Evolutionary conservation across 2,113 vertebrate species (phyloP), one percentile per base, ranked within the genome.

Genomic region (Daphoenositta chrysoptera): DNA sequence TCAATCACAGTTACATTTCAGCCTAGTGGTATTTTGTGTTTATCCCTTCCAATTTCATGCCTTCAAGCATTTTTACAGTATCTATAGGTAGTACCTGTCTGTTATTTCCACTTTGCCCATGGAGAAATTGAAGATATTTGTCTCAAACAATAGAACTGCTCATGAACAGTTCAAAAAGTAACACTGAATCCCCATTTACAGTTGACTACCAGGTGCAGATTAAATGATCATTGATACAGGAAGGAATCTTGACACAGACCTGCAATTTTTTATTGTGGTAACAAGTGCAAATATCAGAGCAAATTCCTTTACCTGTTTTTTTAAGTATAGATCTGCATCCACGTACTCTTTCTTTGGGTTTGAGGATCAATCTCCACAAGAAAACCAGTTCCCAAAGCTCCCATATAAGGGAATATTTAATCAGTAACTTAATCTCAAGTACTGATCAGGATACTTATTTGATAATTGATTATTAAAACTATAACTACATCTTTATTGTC

Each of bases 401-500:
- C 9, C 3, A 39, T 82, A 24, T 21, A 81, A 71, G 91, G 70
- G 71, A 76, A 50, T 94, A 57, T 90, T 83, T 64, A 79, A 53
- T 70, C 94, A 96, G n/a, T 63, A 58, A 84, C 45, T 94, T 70
- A n/a, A 86, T 83, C 95, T 95, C 14, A 45, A 95, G 66, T 84
- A 66, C 75, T 96, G 94, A 95, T 93, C 64, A 45, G 68, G 85
- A 95, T 87, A 85, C 54, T 96, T 94, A 91, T 2, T 31, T 54
- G 81, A 80, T 96, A 97, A 96, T 90, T 96, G 86, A 96, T 97
- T 93, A 97, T 86, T 96, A 87, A 97, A 97, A 94, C 89, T 75
- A 61, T 89, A 96, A 96, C 86, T 93, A 89, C 87, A 80, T 92
- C 89, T 95, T 96, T 79, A 90, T 95, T 91, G 87, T 79, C 76